Percentiles rank a stretch among this genome's conserved stretches.
These are phyloP conservation scores for Harpalus rufipes DNA, from an alignment of 2,888 invertebrate species.

Conservation along the genomic window DNA sequence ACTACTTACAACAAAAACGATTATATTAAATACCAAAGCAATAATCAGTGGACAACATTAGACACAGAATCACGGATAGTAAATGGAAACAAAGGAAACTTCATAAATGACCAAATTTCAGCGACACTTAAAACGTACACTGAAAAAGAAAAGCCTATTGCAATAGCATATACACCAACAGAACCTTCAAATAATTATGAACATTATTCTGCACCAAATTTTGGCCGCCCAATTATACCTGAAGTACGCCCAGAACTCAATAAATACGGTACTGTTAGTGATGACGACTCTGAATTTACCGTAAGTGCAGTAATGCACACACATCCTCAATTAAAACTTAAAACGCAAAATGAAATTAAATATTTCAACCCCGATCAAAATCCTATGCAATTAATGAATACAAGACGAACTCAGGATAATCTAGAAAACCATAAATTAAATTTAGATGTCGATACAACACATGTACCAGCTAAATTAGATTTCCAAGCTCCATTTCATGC, in stretches of 20 bases:
- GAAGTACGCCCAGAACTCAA: constrained; percentile 76
- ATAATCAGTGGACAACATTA: constrained; percentile 76
- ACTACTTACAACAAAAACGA: constrained; percentile 73
- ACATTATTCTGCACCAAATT: constrained; percentile 77
- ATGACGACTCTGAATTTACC: constrained; percentile 74
- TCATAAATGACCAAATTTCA: constrained; percentile 73
- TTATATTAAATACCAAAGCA: constrained; percentile 71
- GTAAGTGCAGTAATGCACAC: constrained; percentile 77
- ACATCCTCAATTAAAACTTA: constrained; percentile 71
- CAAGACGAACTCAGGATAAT: constrained; percentile 66
- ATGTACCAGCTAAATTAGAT: constrained; percentile 78
- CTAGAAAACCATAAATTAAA: constrained; percentile 68
- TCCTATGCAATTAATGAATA: constrained; percentile 57
- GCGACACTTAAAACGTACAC: constrained; percentile 76
- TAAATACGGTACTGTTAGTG: constrained; percentile 57
- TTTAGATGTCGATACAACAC: constrained; percentile 68
- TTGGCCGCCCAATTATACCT: constrained; percentile 77
- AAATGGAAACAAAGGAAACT: constrained; percentile 72
- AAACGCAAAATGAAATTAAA: constrained; percentile 60
- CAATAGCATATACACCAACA: constrained; percentile 83
- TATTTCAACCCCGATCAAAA: constrained; percentile 64
- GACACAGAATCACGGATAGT: constrained; percentile 77
- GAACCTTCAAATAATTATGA: constrained; percentile 75
- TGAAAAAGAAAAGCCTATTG: constrained; percentile 82
- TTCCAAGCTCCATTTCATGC: constrained; percentile 86